Conservation (phyloP, 2,113 vertebrate genomes). For the Montifringilla adamsi region DNA sequence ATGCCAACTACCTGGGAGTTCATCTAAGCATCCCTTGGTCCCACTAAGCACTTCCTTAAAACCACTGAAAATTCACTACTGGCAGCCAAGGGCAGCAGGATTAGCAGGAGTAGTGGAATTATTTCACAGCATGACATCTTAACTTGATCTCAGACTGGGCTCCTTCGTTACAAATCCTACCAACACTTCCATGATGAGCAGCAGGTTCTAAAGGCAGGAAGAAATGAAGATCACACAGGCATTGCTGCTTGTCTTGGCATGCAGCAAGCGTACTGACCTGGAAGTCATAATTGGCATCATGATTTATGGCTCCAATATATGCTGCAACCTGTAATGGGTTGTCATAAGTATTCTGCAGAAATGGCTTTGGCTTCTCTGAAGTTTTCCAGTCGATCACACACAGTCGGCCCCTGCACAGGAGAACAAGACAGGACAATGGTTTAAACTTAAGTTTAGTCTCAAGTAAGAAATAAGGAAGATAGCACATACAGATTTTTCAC, state of each 20-base stretch:
- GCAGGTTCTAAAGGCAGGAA: not conserved
- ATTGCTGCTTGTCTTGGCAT: not conserved
- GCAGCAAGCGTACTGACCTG: slow-evolving; percentile 77
- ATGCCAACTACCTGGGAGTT: not conserved
- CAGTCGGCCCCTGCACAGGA: slow-evolving; percentile 78
- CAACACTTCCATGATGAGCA: not conserved
- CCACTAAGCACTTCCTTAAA: not conserved
- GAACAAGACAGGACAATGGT: not conserved
- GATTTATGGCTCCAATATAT: slow-evolving; percentile 90
- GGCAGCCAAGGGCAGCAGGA: not conserved
- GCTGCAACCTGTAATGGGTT: slow-evolving; percentile 93
- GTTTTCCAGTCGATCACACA: slow-evolving; percentile 99
- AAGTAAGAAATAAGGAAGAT: not conserved
- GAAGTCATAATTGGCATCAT: slow-evolving; percentile 88
- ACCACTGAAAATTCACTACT: not conserved
- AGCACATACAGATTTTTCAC: not conserved
- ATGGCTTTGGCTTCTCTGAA: slow-evolving; percentile 90
- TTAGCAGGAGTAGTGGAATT: not conserved
- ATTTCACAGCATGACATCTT: not conserved
- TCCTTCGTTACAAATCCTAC: not conserved
- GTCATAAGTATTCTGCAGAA: slow-evolving; percentile 87
- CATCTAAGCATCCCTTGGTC: not conserved
- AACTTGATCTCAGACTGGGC: not conserved
- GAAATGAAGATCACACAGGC: not conserved
- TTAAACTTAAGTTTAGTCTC: not conserved